Base-by-base conservation (phyloP, 2,888 invertebrate genomes). In the Kryphioiulus occultus region DNA sequence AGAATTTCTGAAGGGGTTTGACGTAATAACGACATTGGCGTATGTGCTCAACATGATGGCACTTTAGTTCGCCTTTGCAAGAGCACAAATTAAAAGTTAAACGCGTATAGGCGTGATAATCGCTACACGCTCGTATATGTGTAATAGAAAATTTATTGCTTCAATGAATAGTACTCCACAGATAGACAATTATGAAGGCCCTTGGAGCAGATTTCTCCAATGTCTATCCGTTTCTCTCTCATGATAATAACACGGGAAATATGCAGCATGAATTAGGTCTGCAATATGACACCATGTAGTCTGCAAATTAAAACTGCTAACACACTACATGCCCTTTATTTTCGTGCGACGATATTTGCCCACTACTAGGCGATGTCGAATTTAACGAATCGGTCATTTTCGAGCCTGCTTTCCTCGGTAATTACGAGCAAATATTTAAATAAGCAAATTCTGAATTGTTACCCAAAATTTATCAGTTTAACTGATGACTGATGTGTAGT, bases 101-200 rank as follows among this genome's bases (percentile, higher is more conserved):
- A 84, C 84, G 35, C 84, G n/a, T 35, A 35, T 84, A 84, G 42
- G 84, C 84, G 84, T 84, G 22, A 84, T 84, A 84, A 84, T 84
- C 84, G 84, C 32, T 84, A 35, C 84, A 35, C 84, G 84, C 84
- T 35, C 84, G 84, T 35, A 59, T 68, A 68, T 22, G n/a, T 84
- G 84, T 84, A 84, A 84, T 84, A 84, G 42, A 84, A 84, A 84
- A 84, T 84, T 84, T 84, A 84, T 84, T 84, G 84, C 84, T 84
- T 84, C 84, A 35, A 84, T 84, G 84, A 84, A 84, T 84, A 84
- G 84, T 84, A 39, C 84, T 84, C 84, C 84, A 84, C 42, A 35
- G 35, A 84, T 84, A 84, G 84, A 84, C 84, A 84, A 84, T 84
- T 84, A 84, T 84, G 84, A 35, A 32, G 68, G 68, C 68, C 68